Conservation (phyloP, 2,888 invertebrate species). For the Spisula subtruncata region DNA sequence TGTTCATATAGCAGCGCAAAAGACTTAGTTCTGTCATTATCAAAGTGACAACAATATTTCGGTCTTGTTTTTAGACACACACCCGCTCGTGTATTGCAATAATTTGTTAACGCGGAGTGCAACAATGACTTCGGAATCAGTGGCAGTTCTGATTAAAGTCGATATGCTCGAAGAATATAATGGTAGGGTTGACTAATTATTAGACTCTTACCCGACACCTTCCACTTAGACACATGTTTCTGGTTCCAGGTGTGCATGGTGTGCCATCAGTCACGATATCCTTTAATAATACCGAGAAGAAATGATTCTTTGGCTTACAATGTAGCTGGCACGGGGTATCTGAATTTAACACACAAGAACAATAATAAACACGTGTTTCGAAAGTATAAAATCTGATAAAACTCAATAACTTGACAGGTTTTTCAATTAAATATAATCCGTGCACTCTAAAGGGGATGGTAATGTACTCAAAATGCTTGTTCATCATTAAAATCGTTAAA, state of each 20-base stretch:
- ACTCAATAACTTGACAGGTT: no score
- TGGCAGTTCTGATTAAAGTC: no score
- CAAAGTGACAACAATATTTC: no score
- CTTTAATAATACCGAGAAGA: constrained; percentile 92
- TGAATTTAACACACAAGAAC: constrained; percentile 63
- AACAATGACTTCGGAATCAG: no score
- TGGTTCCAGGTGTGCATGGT: constrained; percentile 93
- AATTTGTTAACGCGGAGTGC: no score
- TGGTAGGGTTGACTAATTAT: neutral
- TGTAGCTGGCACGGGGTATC: constrained; percentile 92
- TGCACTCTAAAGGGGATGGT: neutral
- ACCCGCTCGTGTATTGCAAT: no score
- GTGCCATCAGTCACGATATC: constrained; percentile 95
- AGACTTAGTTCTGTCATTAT: no score
- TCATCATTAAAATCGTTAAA: neutral
- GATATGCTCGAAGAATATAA: no score
- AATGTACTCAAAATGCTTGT: neutral
- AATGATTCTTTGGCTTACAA: constrained; percentile 93
- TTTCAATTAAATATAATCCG: neutral
- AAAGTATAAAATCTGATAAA: no score
- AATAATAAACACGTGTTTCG: neutral
- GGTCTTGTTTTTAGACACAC: no score
- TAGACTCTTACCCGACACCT: constrained; percentile 91
- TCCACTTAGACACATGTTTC: constrained; percentile 95
- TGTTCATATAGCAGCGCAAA: no score